These are phyloP conservation scores for Probosciger aterrimus DNA, from an alignment of 2,113 vertebrate genomes.

Conservation along the genomic window DNA sequence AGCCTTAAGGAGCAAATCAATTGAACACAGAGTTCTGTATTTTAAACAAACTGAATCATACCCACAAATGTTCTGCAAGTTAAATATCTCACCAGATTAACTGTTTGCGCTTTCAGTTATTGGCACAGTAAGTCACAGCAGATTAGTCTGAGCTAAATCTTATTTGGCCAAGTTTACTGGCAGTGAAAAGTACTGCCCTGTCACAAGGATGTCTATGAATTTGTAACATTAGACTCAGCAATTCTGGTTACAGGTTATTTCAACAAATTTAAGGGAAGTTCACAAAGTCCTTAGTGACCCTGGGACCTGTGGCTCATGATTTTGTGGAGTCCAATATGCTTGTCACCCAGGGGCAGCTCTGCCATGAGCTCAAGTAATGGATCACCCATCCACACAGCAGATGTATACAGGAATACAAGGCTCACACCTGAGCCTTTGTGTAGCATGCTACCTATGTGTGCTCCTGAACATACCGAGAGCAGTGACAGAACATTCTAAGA, in stretches of 20 bases:
- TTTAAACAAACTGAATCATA: background rate
- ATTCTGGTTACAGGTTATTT: background rate
- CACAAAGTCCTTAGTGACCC: background rate
- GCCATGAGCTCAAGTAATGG: fast-evolving
- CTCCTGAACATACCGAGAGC: background rate
- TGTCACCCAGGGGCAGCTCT: background rate
- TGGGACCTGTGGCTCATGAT: background rate
- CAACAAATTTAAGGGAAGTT: background rate
- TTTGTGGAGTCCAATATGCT: background rate
- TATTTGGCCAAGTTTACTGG: background rate
- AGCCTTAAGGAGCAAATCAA: background rate
- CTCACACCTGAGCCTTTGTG: background rate
- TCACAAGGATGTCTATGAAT: background rate
- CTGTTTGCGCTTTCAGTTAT: background rate
- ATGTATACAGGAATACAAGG: background rate
- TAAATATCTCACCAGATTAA: background rate
- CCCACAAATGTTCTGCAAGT: background rate
- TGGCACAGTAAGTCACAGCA: background rate
- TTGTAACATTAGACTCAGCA: background rate
- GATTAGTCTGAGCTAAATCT: background rate
- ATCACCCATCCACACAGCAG: background rate
- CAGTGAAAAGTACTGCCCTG: background rate
- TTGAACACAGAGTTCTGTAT: background rate
- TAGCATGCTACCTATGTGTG: background rate
- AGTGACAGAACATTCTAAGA: background rate